Percentiles rank a stretch among this genome's conserved stretches.
Conservation (phyloP, 2,113 vertebrate species). For the Cololabis saira region DNA sequence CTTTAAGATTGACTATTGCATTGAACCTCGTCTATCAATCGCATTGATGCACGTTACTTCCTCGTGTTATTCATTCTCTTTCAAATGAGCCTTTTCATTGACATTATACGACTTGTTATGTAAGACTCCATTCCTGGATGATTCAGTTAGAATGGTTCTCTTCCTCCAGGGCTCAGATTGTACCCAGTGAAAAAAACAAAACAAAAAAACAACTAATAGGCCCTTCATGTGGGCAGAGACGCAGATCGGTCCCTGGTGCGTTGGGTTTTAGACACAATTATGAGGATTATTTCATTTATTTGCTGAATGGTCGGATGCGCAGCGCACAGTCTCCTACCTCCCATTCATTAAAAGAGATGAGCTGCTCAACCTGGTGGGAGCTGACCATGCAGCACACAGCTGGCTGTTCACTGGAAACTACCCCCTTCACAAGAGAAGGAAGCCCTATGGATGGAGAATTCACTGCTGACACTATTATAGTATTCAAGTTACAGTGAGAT, state of each 20-base stretch:
- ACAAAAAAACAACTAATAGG: constrained; percentile 34
- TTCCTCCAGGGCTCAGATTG: constrained; percentile 65
- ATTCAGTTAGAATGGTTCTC: constrained; percentile 64
- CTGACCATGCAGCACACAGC: constrained; percentile 16
- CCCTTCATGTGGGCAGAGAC: constrained; percentile 35
- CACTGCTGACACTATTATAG: no score
- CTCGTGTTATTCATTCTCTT: constrained; percentile 51
- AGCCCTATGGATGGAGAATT: no score
- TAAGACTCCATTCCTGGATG: constrained; percentile 68
- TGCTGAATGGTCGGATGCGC: constrained; percentile 17
- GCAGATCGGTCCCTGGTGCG: constrained; percentile 20
- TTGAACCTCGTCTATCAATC: constrained; percentile 12
- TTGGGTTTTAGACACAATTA: constrained; percentile 27
- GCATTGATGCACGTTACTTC: constrained; percentile 21
- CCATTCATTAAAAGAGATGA: constrained; percentile 58
- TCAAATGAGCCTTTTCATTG: constrained; percentile 69
- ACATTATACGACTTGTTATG: constrained; percentile 75
- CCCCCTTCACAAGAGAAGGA: not conserved
- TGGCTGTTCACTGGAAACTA: constrained; percentile 16
- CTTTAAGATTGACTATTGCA: not conserved
- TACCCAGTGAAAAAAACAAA: constrained; percentile 62
- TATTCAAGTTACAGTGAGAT: no score
- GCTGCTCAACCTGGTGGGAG: constrained; percentile 38
- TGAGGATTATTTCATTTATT: constrained; percentile 49
- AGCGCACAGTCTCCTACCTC: not conserved